Evolutionary conservation across 2,113 vertebrate genomes (phyloP), one percentile per base, ranked within the genome.

Genomic region (Seriola rivoliana): DNA sequence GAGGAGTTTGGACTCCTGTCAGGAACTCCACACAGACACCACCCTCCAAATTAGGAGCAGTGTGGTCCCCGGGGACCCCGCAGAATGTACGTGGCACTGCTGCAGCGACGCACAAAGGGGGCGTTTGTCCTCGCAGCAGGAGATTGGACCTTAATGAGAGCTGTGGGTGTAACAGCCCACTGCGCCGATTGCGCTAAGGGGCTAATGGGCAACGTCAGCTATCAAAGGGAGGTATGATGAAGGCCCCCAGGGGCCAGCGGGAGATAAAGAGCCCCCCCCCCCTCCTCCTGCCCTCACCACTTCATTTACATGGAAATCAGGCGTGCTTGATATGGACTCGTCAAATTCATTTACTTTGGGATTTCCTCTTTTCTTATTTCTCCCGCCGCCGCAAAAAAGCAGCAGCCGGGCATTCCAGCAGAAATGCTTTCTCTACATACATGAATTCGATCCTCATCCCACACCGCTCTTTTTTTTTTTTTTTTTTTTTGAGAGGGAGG

Each of bases 301-400:
- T 82, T 90, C 90, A 95, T 95, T 95, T 93, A 91, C 91, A 95
- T 95, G 93, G 92, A 94, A 95, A 96, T 95, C 85, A 91, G 88
- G 89, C 89, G 65, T 89, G 92, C 85, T 91, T 69, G 87, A 95
- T 94, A 94, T 92, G 93, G 93, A 95, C 90, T 93, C 76, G 88
- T 93, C 94, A 93, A 84, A 93, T 93, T 95, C 85, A 95, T 95
- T 95, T 93, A 94, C 94, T 95, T 94, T 93, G 62, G 88, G 91
- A 92, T 93, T 93, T 93, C 91, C 85, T 87, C 75, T 88, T 90
- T 87, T 78, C 71, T 85, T 59, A 78, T 87, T 91, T 84, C 75
- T 82, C 81, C 74, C 73, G 29, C 85, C 81, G 58, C 60, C 71
- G 65, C 81, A 81, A 80, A 92, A 92, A 92, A 84, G 85, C 81